Evolutionary conservation across 2,888 invertebrate genomes (phyloP), one percentile per base, ranked within the genome.

Genomic region (Hyposoter dolosus): DNA sequence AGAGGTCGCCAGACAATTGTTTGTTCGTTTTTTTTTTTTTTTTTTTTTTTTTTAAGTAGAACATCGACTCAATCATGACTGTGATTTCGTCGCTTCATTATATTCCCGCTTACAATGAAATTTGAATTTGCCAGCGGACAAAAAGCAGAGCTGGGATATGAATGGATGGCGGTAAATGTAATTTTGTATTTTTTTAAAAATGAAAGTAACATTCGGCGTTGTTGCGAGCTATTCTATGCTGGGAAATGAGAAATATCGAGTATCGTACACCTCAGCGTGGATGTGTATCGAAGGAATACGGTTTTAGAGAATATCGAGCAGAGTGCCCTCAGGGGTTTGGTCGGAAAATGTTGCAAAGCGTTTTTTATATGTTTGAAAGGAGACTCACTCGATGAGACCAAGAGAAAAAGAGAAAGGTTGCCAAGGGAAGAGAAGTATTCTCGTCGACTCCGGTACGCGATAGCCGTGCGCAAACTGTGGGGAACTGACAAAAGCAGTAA

Each of bases 231-330:
- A 47, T 74, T 72, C 47, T 79, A 79, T 79, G 74, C 66, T 47
- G 10, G 78, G 10, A 74, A 81, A 66, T 83, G 72, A 69, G 60
- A 60, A 79, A 69, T 45, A 15, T 19, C 60, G 6, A 28, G 32
- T 69, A 45, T 45, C n/a, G n/a, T 69, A 60, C 45, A 15, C 12
- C 4, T 69, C 19, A 40, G 32, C 15, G 12, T 40, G 60, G 17
- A n/a, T 60, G 40, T 50, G 50, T 68, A 47, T 77, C 76, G 65
- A 40, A 68, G 72, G 63, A 78, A 82, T 68, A 68, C 76, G 53
- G 77, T 85, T 85, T 85, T 78, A 60, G 77, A 74, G 40, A 43
- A 56, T 77, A 82, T 78, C 60, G 69, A 45, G 68, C 68, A 32
- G 74, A 19, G 66, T 56, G 40, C 74, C 68, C 78, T 60, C 65